These are phyloP conservation scores for Manacus vitellinus DNA, from an alignment of 2,113 vertebrate species.

Conservation along the genomic window DNA sequence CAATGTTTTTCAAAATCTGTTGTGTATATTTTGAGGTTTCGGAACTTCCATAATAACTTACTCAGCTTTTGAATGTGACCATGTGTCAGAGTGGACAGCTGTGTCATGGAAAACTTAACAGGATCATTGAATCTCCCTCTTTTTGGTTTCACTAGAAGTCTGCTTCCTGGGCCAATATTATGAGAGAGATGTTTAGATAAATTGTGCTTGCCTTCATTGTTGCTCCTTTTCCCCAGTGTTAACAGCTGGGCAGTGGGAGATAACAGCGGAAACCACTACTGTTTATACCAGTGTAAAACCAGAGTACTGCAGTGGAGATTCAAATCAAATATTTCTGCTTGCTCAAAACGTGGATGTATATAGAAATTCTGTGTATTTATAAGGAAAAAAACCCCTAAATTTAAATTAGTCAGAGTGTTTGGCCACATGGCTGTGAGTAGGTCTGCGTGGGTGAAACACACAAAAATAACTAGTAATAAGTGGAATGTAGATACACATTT, in stretches of 20 bases:
- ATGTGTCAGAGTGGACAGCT: not conserved
- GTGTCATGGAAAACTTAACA: not conserved
- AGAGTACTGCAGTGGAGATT: not conserved
- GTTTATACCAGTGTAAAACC: conserved; percentile 40
- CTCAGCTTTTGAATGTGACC: not conserved
- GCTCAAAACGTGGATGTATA: not conserved
- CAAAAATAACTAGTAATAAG: not conserved
- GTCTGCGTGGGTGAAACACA: not conserved
- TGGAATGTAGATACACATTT: not conserved
- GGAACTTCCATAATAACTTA: conserved; percentile 23
- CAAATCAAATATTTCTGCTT: conserved; percentile 47
- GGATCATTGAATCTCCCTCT: not conserved
- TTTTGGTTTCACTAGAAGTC: not conserved
- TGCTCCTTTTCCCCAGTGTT: not conserved
- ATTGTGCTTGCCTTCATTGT: conserved; percentile 12
- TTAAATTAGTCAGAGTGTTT: conserved; percentile 28
- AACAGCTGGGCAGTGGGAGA: conserved; percentile 31
- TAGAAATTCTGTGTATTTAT: conserved; percentile 29
- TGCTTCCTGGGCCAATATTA: not conserved
- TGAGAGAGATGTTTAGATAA: not conserved
- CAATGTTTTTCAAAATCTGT: conserved; percentile 24
- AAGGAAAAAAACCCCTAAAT: not conserved
- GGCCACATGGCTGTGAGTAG: conserved; percentile 11
- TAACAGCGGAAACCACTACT: not conserved
- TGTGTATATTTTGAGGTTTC: conserved; percentile 59